Conservation (phyloP, 2,113 vertebrate genomes). For the Mola mola region DNA sequence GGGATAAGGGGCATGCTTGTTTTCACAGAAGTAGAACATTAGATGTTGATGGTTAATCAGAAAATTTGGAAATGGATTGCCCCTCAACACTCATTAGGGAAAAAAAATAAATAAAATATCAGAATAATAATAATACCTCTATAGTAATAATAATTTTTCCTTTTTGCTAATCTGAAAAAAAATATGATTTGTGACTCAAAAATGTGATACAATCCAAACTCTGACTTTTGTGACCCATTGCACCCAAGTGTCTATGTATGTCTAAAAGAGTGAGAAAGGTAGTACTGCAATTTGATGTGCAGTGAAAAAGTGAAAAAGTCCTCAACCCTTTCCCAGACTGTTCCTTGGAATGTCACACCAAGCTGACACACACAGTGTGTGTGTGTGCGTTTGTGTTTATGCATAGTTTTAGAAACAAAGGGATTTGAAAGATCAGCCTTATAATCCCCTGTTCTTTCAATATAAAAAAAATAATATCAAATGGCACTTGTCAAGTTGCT, state of each 20-base stretch:
- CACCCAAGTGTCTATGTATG: not conserved
- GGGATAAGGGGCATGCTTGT: not conserved
- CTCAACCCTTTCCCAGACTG: conserved; percentile 45
- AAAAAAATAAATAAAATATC: no score
- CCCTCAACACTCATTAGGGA: no score
- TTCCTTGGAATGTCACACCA: conserved; percentile 67
- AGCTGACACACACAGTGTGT: conserved; percentile 39
- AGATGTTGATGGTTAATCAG: not conserved
- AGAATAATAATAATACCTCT: no score
- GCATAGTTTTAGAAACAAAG: conserved; percentile 7
- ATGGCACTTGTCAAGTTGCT: not conserved
- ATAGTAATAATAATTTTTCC: no score
- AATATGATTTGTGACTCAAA: no score
- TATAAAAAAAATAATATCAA: conserved; percentile 9
- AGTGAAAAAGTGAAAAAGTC: conserved; percentile 54
- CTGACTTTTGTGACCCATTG: conserved; percentile 52
- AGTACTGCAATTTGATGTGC: conserved; percentile 44
- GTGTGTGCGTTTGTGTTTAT: conserved; percentile 10
- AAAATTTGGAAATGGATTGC: not conserved
- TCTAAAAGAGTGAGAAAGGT: not conserved
- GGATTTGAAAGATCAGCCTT: not conserved
- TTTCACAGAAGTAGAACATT: not conserved
- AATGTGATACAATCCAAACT: no score
- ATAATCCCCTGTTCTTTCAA: not conserved
- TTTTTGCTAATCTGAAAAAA: no score